A percentile compares a stretch with the other conserved stretches of the same genome.
Conservation (phyloP, 2,113 vertebrate species). For the Ochotona princeps region DNA sequence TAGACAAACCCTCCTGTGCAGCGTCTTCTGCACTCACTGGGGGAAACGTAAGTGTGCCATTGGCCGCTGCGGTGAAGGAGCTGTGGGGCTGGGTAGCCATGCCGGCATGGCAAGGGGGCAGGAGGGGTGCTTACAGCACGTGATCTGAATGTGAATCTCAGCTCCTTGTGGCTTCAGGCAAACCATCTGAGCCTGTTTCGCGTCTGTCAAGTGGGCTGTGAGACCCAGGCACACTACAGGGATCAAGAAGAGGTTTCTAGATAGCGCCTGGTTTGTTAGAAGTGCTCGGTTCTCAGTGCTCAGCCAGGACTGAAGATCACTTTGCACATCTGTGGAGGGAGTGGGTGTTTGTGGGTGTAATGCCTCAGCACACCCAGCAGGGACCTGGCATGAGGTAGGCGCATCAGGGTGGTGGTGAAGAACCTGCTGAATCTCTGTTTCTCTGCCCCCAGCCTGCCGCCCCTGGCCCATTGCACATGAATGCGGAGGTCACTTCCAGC, state of each 20-base stretch:
- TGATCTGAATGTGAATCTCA: not conserved
- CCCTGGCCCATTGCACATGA: rapidly evolving
- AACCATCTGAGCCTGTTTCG: not conserved
- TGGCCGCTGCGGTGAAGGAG: not conserved
- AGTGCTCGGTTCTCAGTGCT: not conserved
- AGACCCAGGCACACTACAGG: too few relatives aligned
- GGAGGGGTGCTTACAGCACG: not conserved
- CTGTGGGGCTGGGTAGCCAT: not conserved
- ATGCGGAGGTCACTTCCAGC: conserved; percentile 67
- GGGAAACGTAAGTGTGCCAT: too few relatives aligned
- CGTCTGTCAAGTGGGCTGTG: not conserved
- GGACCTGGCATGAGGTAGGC: not conserved
- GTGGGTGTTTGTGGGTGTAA: not conserved
- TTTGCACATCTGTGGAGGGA: rapidly evolving
- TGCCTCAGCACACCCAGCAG: rapidly evolving
- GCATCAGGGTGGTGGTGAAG: not conserved
- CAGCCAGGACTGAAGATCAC: not conserved
- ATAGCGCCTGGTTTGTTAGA: not conserved
- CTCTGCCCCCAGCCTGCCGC: not conserved
- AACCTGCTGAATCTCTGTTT: not conserved
- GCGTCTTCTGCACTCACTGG: not conserved
- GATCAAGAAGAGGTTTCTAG: not conserved
- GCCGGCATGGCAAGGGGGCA: not conserved
- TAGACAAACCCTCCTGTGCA: not conserved
- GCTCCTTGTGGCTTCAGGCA: not conserved